Percentiles rank a stretch among this genome's conserved stretches.
phyloP scores from a whole-genome alignment of 2,888 invertebrate species.

The Choristoneura rosaceana region DNA sequence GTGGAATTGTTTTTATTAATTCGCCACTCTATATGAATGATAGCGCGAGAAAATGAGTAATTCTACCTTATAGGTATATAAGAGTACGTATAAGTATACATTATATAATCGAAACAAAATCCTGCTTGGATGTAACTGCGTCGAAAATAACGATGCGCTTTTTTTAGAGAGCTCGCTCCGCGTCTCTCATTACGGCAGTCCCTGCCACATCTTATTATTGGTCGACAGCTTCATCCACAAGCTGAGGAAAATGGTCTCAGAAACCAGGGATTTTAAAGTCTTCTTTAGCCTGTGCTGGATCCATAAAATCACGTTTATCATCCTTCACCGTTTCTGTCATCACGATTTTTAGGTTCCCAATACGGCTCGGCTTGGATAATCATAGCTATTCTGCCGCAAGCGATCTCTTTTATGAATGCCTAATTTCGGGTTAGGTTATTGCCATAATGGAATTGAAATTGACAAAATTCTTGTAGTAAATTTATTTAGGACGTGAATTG shows the following conservation, averaged over 20 bases:
- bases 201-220: constrained; percentile 70
- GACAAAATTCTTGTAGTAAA: constrained; percentile 58
- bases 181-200: constrained; percentile 68
- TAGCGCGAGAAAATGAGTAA: constrained; percentile 32
- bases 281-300: constrained; percentile 49
- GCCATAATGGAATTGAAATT: constrained; percentile 66
- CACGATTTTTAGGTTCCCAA: constrained; percentile 69
- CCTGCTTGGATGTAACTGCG: constrained; percentile 56
- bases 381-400: constrained; percentile 71
- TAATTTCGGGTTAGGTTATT: constrained; percentile 64
- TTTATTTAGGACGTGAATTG: constrained; percentile 47
- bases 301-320: constrained; percentile 56
- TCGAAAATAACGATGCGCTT: constrained; percentile 62
- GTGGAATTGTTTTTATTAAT: constrained; percentile 48
- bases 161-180: constrained; percentile 62
- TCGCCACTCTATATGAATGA: constrained; percentile 38
- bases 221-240: constrained; percentile 52
- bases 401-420: constrained; percentile 74
- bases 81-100: too few relatives aligned
- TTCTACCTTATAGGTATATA: constrained; percentile 35
- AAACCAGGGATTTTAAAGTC: constrained; percentile 47
- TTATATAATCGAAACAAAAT: constrained; percentile 54
- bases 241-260: constrained; percentile 53
- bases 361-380: constrained; percentile 68
- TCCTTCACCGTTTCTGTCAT: constrained; percentile 65